Conservation (phyloP, 92 coral and sea anemone species). For the Bergia puertoricense region DNA sequence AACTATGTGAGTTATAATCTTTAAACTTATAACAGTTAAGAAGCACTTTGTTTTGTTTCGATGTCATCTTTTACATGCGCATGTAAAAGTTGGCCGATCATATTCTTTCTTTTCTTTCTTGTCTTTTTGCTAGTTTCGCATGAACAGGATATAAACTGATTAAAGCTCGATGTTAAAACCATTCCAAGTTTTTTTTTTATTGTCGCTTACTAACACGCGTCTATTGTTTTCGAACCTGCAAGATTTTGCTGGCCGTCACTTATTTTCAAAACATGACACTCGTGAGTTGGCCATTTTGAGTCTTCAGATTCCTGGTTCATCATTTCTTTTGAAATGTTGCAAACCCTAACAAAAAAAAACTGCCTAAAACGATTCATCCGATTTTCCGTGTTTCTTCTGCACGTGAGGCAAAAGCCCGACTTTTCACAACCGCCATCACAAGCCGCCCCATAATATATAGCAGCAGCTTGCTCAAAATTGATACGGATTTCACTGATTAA, state of each 20-base stretch:
- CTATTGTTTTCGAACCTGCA: background rate
- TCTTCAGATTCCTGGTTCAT: conserved; percentile 7
- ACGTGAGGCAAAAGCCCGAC: conserved; percentile 20
- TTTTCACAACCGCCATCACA: conserved; percentile 21
- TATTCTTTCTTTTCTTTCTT: background rate
- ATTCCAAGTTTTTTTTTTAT: conserved; percentile 13
- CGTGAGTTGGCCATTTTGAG: conserved; percentile 15
- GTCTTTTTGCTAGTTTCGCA: conserved; percentile 12
- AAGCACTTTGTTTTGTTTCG: conserved; percentile 20
- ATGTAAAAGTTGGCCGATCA: conserved; percentile 17
- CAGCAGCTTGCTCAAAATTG: conserved; percentile 17
- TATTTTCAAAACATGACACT: conserved; percentile 1
- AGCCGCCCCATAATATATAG: background rate
- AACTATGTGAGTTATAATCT: background rate
- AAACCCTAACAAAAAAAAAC: conserved; percentile 2
- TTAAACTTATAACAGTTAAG: conserved; percentile 24
- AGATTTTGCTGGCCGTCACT: conserved; percentile 12
- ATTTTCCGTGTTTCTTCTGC: conserved; percentile 1
- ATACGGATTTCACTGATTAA: conserved; percentile 18
- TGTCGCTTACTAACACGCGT: conserved; percentile 13
- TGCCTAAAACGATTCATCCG: background rate
- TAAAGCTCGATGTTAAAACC: conserved; percentile 20
- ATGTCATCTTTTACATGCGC: background rate
- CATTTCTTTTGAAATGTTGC: background rate
- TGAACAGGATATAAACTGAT: background rate